Evolutionary conservation across 2,888 invertebrate species (phyloP).

Genomic region (Sphaerophoria taeniata): DNA sequence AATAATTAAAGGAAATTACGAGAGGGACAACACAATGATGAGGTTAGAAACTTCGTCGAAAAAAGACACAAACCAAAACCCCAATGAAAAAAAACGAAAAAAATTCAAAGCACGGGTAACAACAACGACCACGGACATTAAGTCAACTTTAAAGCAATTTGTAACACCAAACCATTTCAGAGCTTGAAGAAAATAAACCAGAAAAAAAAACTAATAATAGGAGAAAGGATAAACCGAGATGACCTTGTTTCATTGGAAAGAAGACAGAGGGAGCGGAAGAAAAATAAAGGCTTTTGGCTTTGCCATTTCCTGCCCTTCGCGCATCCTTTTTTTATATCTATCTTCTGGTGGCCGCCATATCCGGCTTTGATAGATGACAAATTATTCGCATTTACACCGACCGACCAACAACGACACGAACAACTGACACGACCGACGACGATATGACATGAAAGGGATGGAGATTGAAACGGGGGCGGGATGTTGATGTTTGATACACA

Average conservation of each 20-base stretch:
- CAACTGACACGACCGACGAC: no score
- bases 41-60: constrained; percentile 1
- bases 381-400: constrained; percentile 65
- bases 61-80: background rate
- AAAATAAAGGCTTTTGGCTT: constrained; percentile 54
- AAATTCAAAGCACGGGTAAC: constrained; percentile 6
- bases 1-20: constrained; percentile 58
- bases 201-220: constrained; percentile 1
- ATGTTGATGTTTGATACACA: constrained; percentile 26
- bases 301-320: constrained; percentile 38
- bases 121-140: constrained; percentile 27
- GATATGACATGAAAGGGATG: background rate
- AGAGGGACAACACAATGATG: constrained; percentile 33
- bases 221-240: constrained; percentile 52
- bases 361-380: constrained; percentile 71
- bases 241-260: constrained; percentile 65
- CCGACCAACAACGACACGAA: no score
- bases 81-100: constrained; percentile 24
- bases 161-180: constrained; percentile 45
- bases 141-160: constrained; percentile 72
- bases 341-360: constrained; percentile 55
- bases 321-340: constrained; percentile 34
- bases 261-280: background rate
- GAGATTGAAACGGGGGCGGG: background rate
- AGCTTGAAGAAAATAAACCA: constrained; percentile 7